phyloP scores from a whole-genome alignment of 2,888 invertebrate genomes.

The Yponomeuta sedellus region DNA sequence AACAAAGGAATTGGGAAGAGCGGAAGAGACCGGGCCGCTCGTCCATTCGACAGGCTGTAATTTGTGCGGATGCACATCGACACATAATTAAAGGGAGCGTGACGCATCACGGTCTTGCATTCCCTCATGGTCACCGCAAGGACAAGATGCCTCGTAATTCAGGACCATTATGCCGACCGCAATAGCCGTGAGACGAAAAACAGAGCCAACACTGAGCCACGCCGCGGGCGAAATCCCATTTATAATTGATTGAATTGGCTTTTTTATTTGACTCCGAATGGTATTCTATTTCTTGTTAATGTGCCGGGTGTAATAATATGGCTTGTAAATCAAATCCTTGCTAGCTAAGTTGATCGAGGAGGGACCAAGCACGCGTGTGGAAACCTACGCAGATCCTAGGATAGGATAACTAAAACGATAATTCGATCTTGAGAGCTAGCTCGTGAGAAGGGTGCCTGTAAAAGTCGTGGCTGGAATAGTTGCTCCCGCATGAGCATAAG shows the following conservation, averaged over 20 bases:
- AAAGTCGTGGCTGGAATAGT: not conserved
- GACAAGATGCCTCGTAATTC: slow-evolving; percentile 63
- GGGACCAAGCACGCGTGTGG: not conserved
- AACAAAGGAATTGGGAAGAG: not conserved
- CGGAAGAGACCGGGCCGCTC: slow-evolving; percentile 4
- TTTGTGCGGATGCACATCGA: slow-evolving; percentile 63
- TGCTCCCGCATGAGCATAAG: not conserved
- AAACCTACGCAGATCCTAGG: not conserved
- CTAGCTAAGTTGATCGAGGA: not conserved
- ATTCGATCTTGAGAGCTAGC: not conserved
- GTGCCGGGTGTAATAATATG: slow-evolving; percentile 38
- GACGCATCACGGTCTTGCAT: slow-evolving; percentile 45
- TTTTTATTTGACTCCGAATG: slow-evolving; percentile 37
- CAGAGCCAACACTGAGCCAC: not conserved
- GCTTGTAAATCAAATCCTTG: slow-evolving; percentile 28
- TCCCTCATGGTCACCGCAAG: slow-evolving; percentile 60
- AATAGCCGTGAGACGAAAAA: slow-evolving; percentile 31
- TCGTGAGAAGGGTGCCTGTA: not conserved
- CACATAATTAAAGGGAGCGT: slow-evolving; percentile 64
- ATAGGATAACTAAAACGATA: not conserved
- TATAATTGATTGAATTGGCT: slow-evolving; percentile 42
- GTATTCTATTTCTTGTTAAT: slow-evolving; percentile 38
- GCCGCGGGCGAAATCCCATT: slow-evolving; percentile 28
- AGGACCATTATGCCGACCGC: slow-evolving; percentile 67
- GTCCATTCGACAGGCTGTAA: slow-evolving; percentile 53